Conservation (phyloP, 2,888 invertebrate genomes). For the Crocallis elinguaria region DNA sequence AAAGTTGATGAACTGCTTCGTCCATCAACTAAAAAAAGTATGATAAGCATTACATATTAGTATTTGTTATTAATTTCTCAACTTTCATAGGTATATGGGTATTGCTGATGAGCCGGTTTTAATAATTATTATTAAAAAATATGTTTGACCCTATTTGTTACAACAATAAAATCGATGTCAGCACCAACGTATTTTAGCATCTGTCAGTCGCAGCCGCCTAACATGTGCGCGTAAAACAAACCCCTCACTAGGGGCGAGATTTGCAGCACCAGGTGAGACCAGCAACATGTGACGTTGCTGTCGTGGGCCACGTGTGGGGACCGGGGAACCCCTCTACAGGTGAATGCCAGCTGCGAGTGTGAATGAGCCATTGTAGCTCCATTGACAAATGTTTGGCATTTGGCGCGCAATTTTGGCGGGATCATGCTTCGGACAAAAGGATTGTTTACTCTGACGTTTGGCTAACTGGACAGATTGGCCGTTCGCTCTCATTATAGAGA, state of each 20-base stretch:
- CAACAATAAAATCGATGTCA: conserved; percentile 71
- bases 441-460: conserved; percentile 59
- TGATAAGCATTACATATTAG: no score
- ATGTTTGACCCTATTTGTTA: conserved; percentile 37
- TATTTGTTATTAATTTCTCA: no score
- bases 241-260: conserved; percentile 74
- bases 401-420: conserved; percentile 75
- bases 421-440: conserved; percentile 53
- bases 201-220: conserved; percentile 81
- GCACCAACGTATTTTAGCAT: conserved; percentile 83
- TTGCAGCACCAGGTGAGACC: conserved; percentile 69
- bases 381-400: conserved; percentile 75
- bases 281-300: conserved; percentile 48
- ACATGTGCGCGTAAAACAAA: conserved; percentile 76
- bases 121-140: conserved; percentile 10
- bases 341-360: conserved; percentile 61
- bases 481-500: conserved; percentile 26
- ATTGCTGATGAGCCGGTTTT: no score
- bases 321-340: conserved; percentile 79
- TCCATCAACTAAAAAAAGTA: no score
- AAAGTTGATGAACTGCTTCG: no score
- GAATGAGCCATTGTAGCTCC: conserved; percentile 75
- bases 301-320: conserved; percentile 67
- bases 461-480: conserved; percentile 41
- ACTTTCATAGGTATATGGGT: no score